Percentiles rank a stretch among this genome's conserved stretches.
Evolutionary conservation across 2,113 vertebrate genomes (phyloP).

Genomic region (Candoia aspera): DNA sequence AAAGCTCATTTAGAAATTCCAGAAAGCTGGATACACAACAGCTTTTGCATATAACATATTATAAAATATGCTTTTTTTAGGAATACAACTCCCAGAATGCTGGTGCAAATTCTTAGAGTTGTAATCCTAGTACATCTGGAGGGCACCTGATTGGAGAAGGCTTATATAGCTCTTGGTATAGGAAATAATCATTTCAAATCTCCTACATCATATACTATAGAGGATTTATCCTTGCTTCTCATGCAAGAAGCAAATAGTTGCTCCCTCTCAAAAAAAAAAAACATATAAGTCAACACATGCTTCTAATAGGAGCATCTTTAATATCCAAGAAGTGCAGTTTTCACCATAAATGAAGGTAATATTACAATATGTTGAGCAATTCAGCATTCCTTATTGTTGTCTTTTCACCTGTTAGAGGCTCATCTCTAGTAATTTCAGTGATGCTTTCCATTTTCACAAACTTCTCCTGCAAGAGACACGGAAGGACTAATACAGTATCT

Average conservation of each 20-base stretch:
- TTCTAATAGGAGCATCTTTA: neutral
- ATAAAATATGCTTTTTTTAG: no score
- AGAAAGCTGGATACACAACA: neutral
- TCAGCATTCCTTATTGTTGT: neutral
- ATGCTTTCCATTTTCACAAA: neutral
- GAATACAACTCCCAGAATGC: no score
- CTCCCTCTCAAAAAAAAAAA: neutral
- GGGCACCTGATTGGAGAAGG: neutral
- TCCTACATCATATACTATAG: neutral
- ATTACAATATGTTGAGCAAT: neutral
- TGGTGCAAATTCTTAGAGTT: no score
- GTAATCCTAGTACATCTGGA: no score
- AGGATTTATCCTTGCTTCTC: neutral
- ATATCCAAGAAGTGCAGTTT: neutral
- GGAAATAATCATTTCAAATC: neutral
- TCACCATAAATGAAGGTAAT: neutral
- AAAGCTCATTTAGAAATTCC: neutral
- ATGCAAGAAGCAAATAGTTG: neutral
- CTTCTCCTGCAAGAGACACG: neutral
- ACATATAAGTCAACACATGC: neutral
- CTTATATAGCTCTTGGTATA: neutral
- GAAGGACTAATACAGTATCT: neutral
- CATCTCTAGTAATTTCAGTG: conserved; percentile 2
- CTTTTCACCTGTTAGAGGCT: neutral
- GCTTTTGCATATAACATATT: neutral